Evolutionary conservation across 2,113 vertebrate species (phyloP).

Genomic region (Nesospiza acunhae): DNA sequence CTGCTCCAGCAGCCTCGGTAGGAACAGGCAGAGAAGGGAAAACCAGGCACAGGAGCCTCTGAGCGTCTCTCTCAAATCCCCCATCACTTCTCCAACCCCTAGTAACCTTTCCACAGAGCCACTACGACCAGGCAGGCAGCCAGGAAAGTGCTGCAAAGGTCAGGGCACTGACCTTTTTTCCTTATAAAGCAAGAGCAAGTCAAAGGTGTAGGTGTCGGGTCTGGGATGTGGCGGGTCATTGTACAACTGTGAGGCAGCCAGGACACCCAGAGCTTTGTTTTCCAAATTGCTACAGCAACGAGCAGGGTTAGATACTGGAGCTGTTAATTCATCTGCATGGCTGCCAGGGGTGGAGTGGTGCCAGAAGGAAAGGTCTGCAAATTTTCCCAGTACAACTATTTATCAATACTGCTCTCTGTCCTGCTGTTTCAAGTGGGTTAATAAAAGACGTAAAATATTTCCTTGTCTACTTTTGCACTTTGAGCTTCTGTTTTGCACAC

Average conservation of each 20-base stretch:
- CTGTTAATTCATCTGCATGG: background rate
- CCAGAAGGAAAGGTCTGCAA: constrained; percentile 32
- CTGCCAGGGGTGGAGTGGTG: background rate
- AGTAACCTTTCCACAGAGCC: background rate
- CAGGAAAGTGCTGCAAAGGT: background rate
- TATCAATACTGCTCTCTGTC: constrained; percentile 24
- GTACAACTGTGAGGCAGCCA: background rate
- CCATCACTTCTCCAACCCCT: background rate
- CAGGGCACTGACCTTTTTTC: background rate
- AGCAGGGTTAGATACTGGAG: background rate
- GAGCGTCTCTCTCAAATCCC: background rate
- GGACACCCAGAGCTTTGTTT: constrained; percentile 16
- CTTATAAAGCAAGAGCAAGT: background rate
- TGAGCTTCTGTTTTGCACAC: background rate
- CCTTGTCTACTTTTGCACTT: background rate
- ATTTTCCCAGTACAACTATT: background rate
- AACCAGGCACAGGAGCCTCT: rapidly evolving
- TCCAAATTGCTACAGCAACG: background rate
- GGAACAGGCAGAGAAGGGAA: background rate
- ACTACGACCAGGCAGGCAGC: rapidly evolving
- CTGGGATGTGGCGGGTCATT: background rate
- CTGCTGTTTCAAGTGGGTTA: constrained; percentile 11
- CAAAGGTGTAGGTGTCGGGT: background rate
- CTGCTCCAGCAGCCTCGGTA: background rate
- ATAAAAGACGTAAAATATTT: background rate